Conservation (phyloP, 2,113 vertebrate genomes). For the Sapayoa aenigma region DNA sequence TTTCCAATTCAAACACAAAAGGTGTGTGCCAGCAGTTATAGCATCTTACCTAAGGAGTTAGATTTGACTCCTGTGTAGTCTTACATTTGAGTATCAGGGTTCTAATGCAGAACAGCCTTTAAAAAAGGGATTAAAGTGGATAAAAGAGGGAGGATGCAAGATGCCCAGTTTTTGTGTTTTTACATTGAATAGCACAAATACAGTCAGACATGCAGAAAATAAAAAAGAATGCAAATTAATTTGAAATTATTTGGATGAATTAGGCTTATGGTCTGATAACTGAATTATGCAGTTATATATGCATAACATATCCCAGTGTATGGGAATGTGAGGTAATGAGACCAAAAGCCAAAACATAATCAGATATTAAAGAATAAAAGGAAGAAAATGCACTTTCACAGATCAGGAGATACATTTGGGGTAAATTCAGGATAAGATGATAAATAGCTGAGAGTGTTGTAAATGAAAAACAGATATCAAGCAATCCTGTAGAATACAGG, state of each 20-base stretch:
- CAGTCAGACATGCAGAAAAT: neutral
- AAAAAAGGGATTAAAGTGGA: neutral
- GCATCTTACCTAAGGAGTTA: neutral
- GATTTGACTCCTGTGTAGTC: neutral
- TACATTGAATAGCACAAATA: neutral
- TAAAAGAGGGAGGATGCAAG: neutral
- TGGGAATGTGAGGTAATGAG: neutral
- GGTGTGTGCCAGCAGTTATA: neutral
- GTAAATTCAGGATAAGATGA: neutral
- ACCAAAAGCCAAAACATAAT: neutral
- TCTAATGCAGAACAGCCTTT: neutral
- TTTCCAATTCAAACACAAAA: neutral
- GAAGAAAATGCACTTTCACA: neutral
- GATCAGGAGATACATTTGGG: neutral
- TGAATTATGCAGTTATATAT: neutral
- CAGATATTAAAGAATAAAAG: neutral
- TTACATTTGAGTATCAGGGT: neutral
- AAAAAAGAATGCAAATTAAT: slow-evolving; percentile 18
- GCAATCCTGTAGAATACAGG: neutral
- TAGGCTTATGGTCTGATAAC: neutral
- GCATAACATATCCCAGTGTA: neutral
- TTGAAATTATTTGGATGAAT: slow-evolving; percentile 28
- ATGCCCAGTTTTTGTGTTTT: neutral
- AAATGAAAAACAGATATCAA: neutral
- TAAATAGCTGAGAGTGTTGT: neutral